Percentiles rank a stretch among this genome's conserved stretches.
Conservation (phyloP, 2,113 vertebrate species). For the Reinhardtius hippoglossoides region DNA sequence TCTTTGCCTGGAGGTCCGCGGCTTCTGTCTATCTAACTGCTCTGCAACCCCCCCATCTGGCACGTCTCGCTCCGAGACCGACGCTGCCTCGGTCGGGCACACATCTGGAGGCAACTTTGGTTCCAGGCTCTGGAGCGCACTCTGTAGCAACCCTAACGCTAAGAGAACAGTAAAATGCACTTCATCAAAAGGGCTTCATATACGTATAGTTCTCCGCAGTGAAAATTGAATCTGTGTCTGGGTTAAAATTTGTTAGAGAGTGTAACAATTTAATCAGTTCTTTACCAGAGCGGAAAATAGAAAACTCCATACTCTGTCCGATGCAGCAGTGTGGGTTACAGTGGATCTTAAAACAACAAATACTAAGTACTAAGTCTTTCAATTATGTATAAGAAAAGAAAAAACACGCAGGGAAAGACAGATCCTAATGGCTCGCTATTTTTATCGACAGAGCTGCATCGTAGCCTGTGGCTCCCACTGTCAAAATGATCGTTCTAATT, state of each 20-base stretch:
- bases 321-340: constrained; percentile 33
- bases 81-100: constrained; percentile 39
- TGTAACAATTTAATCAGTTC: constrained; percentile 68
- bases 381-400: not conserved
- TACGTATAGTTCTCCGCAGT: constrained; percentile 36
- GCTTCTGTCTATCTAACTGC: constrained; percentile 70
- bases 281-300: constrained; percentile 64
- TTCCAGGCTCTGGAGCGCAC: constrained; percentile 23
- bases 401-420: constrained; percentile 47
- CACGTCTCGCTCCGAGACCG: constrained; percentile 56
- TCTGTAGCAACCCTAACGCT: constrained; percentile 11
- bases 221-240: constrained; percentile 57
- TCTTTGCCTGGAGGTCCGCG: constrained; percentile 69
- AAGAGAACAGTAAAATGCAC: constrained; percentile 27
- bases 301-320: constrained; percentile 36
- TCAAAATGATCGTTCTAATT: constrained; percentile 78
- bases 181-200: constrained; percentile 61
- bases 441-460: constrained; percentile 66
- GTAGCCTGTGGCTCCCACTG: constrained; percentile 75
- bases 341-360: constrained; percentile 50
- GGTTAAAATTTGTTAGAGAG: constrained; percentile 60
- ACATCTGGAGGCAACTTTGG: constrained; percentile 56
- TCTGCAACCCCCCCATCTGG: constrained; percentile 65
- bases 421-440: constrained; percentile 69
- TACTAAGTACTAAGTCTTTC: constrained; percentile 39